Evolutionary conservation across 1,140 invertebrate genomes (phyloP), one percentile per base, ranked within the genome.

Genomic region (Scaptodrosophila lebanonensis): DNA sequence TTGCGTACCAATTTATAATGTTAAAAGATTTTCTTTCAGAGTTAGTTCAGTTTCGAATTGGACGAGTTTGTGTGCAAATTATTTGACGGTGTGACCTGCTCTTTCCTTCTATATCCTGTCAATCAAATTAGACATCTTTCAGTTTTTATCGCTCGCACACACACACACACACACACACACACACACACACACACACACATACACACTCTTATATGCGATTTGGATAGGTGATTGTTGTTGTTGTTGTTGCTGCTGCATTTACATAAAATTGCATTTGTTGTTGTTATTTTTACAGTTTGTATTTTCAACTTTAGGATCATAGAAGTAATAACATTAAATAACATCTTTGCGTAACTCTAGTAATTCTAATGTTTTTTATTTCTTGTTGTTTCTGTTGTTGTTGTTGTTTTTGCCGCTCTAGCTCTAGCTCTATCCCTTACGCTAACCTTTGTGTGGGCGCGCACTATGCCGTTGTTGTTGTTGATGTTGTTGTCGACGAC

Each of bases 221-320:
- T 30, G 25, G 30, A 27, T 29, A n/a, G 22, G 20, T 20, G 20
- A 9, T 17, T 15, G 12, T 43, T 17, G 40, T 27, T 43, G 25
- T 43, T 43, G 40, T 15, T 43, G 40, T n/a, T n/a, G n/a, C n/a
- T n/a, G 22, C 22, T 25, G 22, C 22, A 25, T 25, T 25, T n/a
- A n/a, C 22, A 25, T 3, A 3, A 25, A 4, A 16, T 40, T 15
- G 7, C 15, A 5, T 61, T 56, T 56, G 11, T 60, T 43, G 68
- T 79, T 72, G 49, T 79, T 83, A 76, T 82, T 76, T 83, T 76
- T 83, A 82, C 76, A 82, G n/a, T n/a, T n/a, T n/a, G 71, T 83
- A 82, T 83, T 83, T 83, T 82, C 76, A 82, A 82, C 76, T 82
- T 82, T 82, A 83, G 76, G 75, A 82, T 83, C 76, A 82, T 82